Percentiles rank a stretch among this genome's conserved stretches.
These are phyloP conservation scores for Sus cebifrons DNA, from an alignment of 2,797 vertebrate species.

Conservation along the genomic window DNA sequence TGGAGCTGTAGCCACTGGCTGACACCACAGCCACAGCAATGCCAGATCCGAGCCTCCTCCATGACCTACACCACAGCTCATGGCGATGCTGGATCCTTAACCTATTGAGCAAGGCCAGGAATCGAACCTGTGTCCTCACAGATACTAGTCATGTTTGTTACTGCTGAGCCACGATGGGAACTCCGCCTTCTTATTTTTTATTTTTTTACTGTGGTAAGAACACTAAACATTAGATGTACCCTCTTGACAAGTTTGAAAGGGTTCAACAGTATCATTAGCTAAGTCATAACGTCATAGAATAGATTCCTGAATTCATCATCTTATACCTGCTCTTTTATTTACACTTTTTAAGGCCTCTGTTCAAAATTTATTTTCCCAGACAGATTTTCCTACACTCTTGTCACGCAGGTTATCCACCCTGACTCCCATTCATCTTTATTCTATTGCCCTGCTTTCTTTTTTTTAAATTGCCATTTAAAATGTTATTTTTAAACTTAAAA, in stretches of 20 bases:
- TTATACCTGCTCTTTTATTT: neutral
- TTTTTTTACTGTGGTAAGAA: neutral
- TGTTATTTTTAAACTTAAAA: neutral
- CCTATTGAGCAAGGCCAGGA: too few relatives aligned
- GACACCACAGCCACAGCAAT: too few relatives aligned
- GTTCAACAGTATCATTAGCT: neutral
- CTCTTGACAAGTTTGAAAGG: neutral
- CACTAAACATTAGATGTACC: neutral
- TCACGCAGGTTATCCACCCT: neutral
- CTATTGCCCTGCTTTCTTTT: neutral
- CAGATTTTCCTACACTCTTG: neutral
- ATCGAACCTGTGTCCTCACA: too few relatives aligned
- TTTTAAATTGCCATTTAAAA: neutral
- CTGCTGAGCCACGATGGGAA: too few relatives aligned
- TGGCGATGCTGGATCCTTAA: too few relatives aligned
- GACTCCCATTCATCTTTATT: neutral
- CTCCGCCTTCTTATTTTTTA: too few relatives aligned
- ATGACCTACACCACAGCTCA: too few relatives aligned
- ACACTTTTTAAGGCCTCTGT: neutral
- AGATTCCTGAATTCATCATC: neutral
- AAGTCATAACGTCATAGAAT: neutral
- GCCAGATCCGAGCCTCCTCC: too few relatives aligned
- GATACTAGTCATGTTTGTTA: too few relatives aligned
- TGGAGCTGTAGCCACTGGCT: too few relatives aligned
- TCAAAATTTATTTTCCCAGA: neutral